Evolutionary conservation across 2,113 vertebrate species (phyloP), one percentile per base, ranked within the genome.

Genomic region (Irena cyanogastra): DNA sequence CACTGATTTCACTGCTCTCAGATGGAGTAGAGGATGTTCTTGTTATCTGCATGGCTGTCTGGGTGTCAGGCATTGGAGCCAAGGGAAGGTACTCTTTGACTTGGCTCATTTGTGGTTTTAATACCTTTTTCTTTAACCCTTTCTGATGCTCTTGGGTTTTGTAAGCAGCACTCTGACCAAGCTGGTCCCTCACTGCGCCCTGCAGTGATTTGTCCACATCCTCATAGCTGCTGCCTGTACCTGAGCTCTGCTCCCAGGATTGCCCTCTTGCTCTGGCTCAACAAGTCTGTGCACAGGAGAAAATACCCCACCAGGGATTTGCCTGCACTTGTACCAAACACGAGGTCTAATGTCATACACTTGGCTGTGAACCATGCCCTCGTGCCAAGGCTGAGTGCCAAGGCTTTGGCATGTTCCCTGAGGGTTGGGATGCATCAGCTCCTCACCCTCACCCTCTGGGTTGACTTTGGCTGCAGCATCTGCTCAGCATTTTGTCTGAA

Each of bases 371-470:
- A 78, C 85, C 42, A 17, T 70, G 33, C 39, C 57, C 24, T 44
- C 0, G 0, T 95, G 91, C 89, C 89, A 82, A 86, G 79, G 83
- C 92, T 78, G 68, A 49, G 53, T 68, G 91, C 92, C 80, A 89
- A 74, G n/a, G 33, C 82, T 68, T 64, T 90, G 88, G 59, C 75
- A 27, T 26, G 31, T 90, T 83, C 68, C 90, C 75, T 1, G 5
- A 28, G 76, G 92, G 42, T 0, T 92, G 85, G 85, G 83, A 28
- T 88, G 69, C 39, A 83, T 19, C 10, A 1, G 10, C 63, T 47
- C 52, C 0, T 0, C 28, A 10, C 28, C 52, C 0, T 0, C 28
- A 10, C 28, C 27, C 44, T 81, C 31, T 33, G 16, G 13, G n/a
- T 27, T 90, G 35, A 19, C 53, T 57, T 80, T 2, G 15, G 50